Base-by-base conservation (phyloP, 2,888 invertebrate genomes). In the Erannis defoliaria region DNA sequence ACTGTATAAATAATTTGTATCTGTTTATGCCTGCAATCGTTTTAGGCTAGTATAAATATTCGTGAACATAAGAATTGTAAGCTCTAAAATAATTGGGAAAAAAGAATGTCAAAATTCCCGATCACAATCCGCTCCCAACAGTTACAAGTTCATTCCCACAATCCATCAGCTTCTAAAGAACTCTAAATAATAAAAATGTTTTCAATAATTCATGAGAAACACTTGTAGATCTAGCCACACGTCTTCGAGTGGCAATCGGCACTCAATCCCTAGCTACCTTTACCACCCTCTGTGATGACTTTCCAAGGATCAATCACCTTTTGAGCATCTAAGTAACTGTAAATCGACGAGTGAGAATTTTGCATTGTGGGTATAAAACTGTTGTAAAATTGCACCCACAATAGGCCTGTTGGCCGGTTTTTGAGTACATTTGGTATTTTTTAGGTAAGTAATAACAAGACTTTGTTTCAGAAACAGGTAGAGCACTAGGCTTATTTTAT, bases 141-240 rank as follows among this genome's bases (percentile, higher is more conserved):
- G 19, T 14, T 19, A 8, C 21, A 21, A 33, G 33, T n/a, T 14
- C 4, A 29, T 46, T 49, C 48, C 49, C 40, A 43, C 43, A 51
- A 31, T 35, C 45, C 5, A 45, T n/a, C 4, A 26, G 12, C 8
- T 29, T 1, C 38, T 38, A 6, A 1, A 35, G 29, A 26, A 3
- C 45, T 16, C 48, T 21, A 53, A 55, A 46, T 53, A 55, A 51
- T 51, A 46, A 35, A 55, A 53, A 48, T 35, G 38, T 48, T 53
- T 43, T 51, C 33, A 53, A 65, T 64, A 49, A 67, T 40, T 53
- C 55, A 57, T 66, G 70, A 65, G 66, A 66, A 68, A 40, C 62
- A 26, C 66, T 68, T 23, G 38, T 31, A 18, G 23, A 45, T 40
- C 53, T 55, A 56, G 49, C 67, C 66, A 58, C 48, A 60, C 57